Evolutionary conservation across 2,113 vertebrate species (phyloP).

Genomic region (Chloebia gouldiae): DNA sequence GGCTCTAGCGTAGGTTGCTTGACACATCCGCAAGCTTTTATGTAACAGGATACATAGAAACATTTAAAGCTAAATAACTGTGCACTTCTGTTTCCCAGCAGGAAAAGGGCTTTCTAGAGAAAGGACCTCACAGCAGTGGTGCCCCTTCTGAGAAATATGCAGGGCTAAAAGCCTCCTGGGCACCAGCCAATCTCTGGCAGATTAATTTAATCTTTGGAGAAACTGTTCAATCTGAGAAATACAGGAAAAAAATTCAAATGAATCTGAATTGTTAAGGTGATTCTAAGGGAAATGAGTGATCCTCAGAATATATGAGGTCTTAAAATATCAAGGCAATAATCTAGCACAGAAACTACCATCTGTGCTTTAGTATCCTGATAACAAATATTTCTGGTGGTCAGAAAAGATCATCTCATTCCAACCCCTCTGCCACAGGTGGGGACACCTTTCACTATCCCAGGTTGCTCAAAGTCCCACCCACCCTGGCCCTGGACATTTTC

Average conservation of each 20-base stretch:
- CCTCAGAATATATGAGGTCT: background rate
- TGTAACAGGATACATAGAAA: constrained; percentile 56
- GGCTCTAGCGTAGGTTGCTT: constrained; percentile 13
- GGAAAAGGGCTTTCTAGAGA: background rate
- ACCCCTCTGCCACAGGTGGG: background rate
- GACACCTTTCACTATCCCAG: background rate
- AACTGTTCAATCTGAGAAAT: background rate
- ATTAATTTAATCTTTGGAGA: background rate
- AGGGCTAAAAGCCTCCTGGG: background rate
- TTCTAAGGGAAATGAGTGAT: background rate
- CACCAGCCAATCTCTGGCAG: background rate
- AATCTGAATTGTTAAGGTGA: background rate
- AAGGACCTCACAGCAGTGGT: background rate
- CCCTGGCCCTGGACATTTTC: background rate
- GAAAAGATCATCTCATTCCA: background rate
- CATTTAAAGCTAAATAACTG: constrained; percentile 52
- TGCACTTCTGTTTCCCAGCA: background rate
- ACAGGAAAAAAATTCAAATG: background rate
- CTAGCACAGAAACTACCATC: background rate
- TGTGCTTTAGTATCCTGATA: background rate
- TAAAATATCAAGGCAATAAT: background rate
- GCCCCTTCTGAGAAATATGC: background rate
- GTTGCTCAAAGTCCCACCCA: background rate
- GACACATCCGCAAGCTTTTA: constrained; percentile 54
- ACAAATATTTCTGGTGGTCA: background rate